Evolutionary conservation across 2,797 vertebrate genomes (phyloP), one percentile per base, ranked within the genome.

Genomic region (Lithobates pipiens): DNA sequence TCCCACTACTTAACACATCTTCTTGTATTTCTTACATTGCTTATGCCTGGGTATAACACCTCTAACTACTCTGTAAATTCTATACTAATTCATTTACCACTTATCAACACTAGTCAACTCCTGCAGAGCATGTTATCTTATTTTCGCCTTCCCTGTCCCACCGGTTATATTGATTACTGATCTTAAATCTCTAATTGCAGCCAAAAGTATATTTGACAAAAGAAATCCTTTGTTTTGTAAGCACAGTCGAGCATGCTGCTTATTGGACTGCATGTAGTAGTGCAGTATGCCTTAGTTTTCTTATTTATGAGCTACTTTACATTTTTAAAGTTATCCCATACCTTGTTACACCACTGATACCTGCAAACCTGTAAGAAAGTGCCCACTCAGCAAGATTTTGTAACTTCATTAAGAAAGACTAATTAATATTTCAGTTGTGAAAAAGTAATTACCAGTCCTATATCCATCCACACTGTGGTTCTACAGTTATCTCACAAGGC

Each of bases 351-450:
- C 18, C 42, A 27, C 16, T n/a, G 50, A 39, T 75, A 77, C 78
- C 80, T 54, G 50, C 44, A 67, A 46, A 86, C 75, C 69, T 77
- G 85, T 57, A 67, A 39, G 39, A 86, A 86, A 86, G 72, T 67
- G 85, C 65, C 71, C 39, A 77, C 81, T 86, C 85, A 82, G 85
- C 85, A 82, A 63, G n/a, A 82, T 77, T 73, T 27, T 39, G 54
- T 44, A 77, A 82, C 44, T 72, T 69, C 54, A 86, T 71, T 82
- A 77, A 82, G 68, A 73, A 73, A 86, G 68, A 77, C 74, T 86
- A 86, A 86, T 86, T 86, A 86, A 82, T 77, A 86, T 77, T 80
- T 86, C 79, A 82, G 65, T 74, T 50, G 67, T 10, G 39, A 65
- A 77, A 70, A 42, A 77, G 80, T 82, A 73, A 86, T 82, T 86